Conservation (phyloP, 2,113 vertebrate genomes). For the Hyla sarda region DNA sequence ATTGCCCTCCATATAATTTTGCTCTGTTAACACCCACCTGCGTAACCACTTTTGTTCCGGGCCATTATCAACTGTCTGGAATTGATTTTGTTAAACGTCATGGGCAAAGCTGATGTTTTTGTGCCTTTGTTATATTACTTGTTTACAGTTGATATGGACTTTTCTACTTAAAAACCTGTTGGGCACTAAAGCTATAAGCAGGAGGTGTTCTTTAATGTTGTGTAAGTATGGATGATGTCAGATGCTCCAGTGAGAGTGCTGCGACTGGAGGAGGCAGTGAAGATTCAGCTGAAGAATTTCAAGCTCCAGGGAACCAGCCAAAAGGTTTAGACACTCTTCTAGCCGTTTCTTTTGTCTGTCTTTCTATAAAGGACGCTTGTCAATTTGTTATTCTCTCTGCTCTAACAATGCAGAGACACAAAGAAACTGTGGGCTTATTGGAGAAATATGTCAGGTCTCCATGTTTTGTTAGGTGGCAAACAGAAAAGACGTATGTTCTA, state of each 20-base stretch:
- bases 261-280: background rate
- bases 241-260: background rate
- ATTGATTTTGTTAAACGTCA: constrained; percentile 7
- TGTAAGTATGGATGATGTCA: background rate
- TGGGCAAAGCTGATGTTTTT: background rate
- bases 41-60: background rate
- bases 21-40: background rate
- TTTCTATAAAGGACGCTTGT: constrained; percentile 21
- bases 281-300: constrained; percentile 21
- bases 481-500: constrained; percentile 23
- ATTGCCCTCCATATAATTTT: background rate
- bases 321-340: constrained; percentile 19
- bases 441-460: background rate
- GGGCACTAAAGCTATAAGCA: background rate
- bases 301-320: constrained; percentile 22
- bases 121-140: constrained; percentile 14
- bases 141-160: background rate
- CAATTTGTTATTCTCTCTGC: constrained; percentile 37
- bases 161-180: background rate
- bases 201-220: background rate
- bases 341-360: constrained; percentile 36
- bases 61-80: background rate
- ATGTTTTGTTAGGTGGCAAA: constrained; percentile 24
- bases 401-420: constrained; percentile 42
- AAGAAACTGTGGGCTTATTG: constrained; percentile 2